Percentiles rank a stretch among this genome's conserved stretches.
Conservation (phyloP, 2,797 vertebrate genomes). For the Myiothlypis chrysogaster region DNA sequence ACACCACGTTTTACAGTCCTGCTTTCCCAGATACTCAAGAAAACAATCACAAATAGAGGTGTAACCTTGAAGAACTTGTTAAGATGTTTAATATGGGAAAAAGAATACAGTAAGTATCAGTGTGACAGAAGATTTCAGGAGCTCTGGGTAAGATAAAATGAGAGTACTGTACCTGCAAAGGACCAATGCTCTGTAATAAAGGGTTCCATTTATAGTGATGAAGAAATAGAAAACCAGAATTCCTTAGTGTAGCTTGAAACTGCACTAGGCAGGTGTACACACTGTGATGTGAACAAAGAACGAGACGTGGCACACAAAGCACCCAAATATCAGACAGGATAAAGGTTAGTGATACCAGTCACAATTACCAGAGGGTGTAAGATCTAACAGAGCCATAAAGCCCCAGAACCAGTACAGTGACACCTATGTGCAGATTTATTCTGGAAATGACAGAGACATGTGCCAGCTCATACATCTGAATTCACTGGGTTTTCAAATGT, state of each 20-base stretch:
- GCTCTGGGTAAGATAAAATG: not conserved
- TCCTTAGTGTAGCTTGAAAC: not conserved
- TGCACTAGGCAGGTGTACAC: not conserved
- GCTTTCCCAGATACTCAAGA: not conserved
- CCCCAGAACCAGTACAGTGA: not conserved
- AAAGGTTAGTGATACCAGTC: not conserved
- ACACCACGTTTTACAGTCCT: not conserved
- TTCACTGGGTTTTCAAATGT: not conserved
- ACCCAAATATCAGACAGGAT: not conserved
- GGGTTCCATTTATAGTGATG: not conserved
- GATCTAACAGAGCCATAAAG: not conserved
- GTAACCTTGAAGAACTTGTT: not conserved
- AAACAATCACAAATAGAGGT: not conserved
- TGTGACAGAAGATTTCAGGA: not conserved
- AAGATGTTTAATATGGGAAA: not conserved
- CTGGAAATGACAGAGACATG: not conserved
- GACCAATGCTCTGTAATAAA: not conserved
- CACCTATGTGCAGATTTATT: not conserved
- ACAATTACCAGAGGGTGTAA: not conserved
- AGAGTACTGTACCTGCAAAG: not conserved
- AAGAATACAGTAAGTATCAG: not conserved
- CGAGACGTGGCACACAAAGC: not conserved
- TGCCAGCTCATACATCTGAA: not conserved
- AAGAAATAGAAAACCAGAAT: not conserved
- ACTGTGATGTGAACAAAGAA: rapidly evolving